A percentile compares a stretch with the other conserved stretches of the same genome.
These are phyloP conservation scores for Hylyphantes graminicola DNA, from an alignment of 1,140 invertebrate species.

Conservation along the genomic window DNA sequence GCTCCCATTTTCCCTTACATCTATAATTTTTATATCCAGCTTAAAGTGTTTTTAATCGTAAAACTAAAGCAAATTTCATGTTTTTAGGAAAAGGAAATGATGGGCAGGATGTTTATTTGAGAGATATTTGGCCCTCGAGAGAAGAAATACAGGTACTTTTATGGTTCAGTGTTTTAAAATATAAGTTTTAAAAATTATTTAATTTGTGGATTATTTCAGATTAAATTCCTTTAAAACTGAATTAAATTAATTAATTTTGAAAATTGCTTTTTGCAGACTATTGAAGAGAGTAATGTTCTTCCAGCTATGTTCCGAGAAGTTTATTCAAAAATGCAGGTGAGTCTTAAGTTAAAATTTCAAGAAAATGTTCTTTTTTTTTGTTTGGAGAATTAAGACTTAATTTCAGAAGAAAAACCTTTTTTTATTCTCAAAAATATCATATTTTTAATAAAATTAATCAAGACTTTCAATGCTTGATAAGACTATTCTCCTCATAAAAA, in stretches of 20 bases:
- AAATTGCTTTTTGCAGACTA: slow-evolving; percentile 72
- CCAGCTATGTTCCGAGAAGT: slow-evolving; percentile 98
- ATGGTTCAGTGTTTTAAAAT: slow-evolving; percentile 19
- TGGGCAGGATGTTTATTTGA: slow-evolving; percentile 82
- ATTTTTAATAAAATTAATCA: not conserved
- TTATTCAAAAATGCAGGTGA: slow-evolving; percentile 79
- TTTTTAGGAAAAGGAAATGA: slow-evolving; percentile 75
- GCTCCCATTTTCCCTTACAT: too few relatives aligned
- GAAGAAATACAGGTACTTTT: slow-evolving; percentile 77
- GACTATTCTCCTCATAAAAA: too few relatives aligned
- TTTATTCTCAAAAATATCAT: not conserved
- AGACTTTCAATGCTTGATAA: not conserved
- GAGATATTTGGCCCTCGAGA: slow-evolving; percentile 96
- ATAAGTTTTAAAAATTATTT: not conserved
- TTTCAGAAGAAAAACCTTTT: too few relatives aligned
- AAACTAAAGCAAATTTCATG: not conserved
- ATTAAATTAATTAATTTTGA: not conserved
- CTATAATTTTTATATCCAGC: too few relatives aligned
- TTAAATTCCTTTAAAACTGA: not conserved
- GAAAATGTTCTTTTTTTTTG: not conserved
- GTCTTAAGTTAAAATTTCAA: not conserved
- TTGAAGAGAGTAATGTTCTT: slow-evolving; percentile 91
- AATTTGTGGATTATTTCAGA: not conserved
- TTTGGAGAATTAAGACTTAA: not conserved
- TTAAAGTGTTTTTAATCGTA: too few relatives aligned